These are phyloP conservation scores for Eupithecia inturbata DNA, from an alignment of 2,888 invertebrate genomes.

Conservation along the genomic window DNA sequence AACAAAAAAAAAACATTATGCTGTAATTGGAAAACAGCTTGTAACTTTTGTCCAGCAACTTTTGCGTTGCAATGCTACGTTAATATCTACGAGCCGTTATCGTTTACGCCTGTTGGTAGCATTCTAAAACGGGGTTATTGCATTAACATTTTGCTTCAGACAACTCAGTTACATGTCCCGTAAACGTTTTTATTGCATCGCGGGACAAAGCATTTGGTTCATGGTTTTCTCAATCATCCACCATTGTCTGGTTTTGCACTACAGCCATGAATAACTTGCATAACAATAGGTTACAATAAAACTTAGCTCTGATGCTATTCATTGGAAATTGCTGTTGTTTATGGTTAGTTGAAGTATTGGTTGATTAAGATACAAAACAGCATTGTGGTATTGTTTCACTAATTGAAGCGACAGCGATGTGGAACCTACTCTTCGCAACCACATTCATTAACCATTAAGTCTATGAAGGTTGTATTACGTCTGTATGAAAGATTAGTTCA, in stretches of 20 bases:
- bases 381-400: neutral
- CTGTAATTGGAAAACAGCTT: neutral
- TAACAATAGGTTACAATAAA: constrained; percentile 35
- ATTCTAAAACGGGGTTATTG: neutral
- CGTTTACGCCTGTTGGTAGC: neutral
- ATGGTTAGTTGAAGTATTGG: neutral
- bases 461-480: neutral
- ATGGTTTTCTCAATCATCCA: constrained; percentile 53
- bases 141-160: constrained; percentile 30
- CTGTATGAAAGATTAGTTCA: neutral
- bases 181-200: constrained; percentile 44
- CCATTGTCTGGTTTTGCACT: constrained; percentile 44
- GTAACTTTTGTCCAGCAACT: neutral
- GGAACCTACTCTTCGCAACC: neutral
- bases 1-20: neutral
- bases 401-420: neutral
- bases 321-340: constrained; percentile 21
- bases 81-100: constrained; percentile 2
- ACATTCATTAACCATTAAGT: neutral
- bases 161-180: constrained; percentile 9
- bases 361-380: constrained; percentile 2
- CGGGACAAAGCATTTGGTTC: constrained; percentile 47
- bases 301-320: constrained; percentile 21
- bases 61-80: neutral
- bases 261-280: constrained; percentile 34